Evolutionary conservation across 2,113 vertebrate genomes (phyloP).

Genomic region (Arizona elegans): DNA sequence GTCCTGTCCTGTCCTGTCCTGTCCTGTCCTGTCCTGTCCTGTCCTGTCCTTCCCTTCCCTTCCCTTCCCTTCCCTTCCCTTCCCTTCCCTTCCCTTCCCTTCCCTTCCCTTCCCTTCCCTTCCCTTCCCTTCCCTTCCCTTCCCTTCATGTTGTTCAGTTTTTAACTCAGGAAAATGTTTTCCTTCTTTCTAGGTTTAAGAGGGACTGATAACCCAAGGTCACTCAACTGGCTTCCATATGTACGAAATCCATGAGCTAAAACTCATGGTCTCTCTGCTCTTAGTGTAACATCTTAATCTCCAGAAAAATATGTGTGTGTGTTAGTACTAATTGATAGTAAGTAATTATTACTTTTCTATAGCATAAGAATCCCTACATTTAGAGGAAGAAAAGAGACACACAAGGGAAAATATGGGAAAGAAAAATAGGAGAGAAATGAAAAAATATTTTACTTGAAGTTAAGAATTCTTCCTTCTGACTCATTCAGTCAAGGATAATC

Average conservation of each 20-base stretch:
- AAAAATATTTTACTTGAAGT: slow-evolving; percentile 38
- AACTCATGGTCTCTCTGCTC: neutral
- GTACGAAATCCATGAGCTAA: neutral
- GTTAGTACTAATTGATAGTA: neutral
- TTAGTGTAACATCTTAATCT: neutral
- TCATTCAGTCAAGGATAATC: slow-evolving; percentile 37
- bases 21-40: no score
- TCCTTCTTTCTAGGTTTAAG: neutral
- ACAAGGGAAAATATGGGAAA: neutral
- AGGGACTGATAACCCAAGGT: neutral
- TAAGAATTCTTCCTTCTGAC: slow-evolving; percentile 38
- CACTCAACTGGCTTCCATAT: neutral
- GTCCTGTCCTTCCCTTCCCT: neutral
- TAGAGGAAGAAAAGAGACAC: neutral
- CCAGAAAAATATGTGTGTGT: neutral
- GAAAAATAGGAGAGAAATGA: neutral
- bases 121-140: no score
- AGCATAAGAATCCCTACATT: slow-evolving; percentile 1
- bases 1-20: no score
- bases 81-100: neutral
- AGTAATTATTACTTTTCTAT: slow-evolving; percentile 15
- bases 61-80: neutral
- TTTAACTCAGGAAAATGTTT: neutral
- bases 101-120: neutral
- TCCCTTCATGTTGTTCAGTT: neutral